These are phyloP conservation scores for Zingel zingel DNA, from an alignment of 2,113 vertebrate species.

Conservation along the genomic window DNA sequence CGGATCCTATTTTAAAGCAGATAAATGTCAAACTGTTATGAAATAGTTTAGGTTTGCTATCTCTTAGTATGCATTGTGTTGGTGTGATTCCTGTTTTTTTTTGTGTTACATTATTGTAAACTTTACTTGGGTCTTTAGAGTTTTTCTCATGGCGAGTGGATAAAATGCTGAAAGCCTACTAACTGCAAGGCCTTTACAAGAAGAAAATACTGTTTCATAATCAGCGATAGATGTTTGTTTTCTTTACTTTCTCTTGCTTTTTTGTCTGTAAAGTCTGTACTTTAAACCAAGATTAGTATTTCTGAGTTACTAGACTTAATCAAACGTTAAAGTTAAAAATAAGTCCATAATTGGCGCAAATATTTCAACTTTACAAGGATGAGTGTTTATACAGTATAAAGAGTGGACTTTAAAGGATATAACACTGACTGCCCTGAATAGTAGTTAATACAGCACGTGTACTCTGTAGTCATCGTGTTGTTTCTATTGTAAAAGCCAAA, in stretches of 20 bases:
- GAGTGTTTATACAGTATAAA: slow-evolving; percentile 39
- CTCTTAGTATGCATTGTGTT: background rate
- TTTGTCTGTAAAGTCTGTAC: background rate
- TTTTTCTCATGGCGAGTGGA: background rate
- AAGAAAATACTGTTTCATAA: background rate
- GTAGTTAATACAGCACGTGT: slow-evolving; percentile 23
- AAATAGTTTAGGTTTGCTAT: background rate
- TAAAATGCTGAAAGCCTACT: background rate
- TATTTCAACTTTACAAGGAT: slow-evolving; percentile 54
- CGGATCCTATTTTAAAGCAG: slow-evolving; percentile 1
- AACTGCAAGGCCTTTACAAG: background rate
- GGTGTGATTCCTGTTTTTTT: background rate
- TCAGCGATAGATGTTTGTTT: background rate
- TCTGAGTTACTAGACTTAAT: background rate
- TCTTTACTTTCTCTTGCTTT: background rate
- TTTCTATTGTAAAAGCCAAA: slow-evolving; percentile 21
- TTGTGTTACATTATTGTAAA: background rate
- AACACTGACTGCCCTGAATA: slow-evolving; percentile 13
- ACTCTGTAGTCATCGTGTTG: slow-evolving; percentile 16
- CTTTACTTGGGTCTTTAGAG: background rate
- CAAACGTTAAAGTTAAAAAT: slow-evolving; percentile 22
- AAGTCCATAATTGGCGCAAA: slow-evolving; percentile 51
- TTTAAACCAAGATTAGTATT: background rate
- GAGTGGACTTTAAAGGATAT: slow-evolving; percentile 35
- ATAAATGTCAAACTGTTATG: background rate